Base-by-base conservation (phyloP, 2,113 vertebrate genomes). In the Canis aureus region DNA sequence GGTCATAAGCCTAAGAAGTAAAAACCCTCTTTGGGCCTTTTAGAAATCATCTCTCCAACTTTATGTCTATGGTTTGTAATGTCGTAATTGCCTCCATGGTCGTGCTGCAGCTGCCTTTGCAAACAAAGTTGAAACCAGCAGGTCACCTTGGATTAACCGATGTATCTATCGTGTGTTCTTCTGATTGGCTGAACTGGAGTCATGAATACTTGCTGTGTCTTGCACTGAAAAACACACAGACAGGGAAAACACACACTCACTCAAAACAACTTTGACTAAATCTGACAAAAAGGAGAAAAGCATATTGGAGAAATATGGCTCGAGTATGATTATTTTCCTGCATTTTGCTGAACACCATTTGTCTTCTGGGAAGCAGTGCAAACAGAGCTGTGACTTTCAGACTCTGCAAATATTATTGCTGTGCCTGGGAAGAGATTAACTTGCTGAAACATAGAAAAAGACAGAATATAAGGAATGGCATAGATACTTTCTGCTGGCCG, bases 61-160 rank as follows among this genome's bases (percentile, higher is more conserved):
- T 17, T 32, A 95, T 16, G 3, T n/a, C 78, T 7, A 23, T 0
- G 35, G 25, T 91, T 89, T 88, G 6, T 22, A 91, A 84, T 55
- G 82, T 12, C 13, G 32, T 67, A 88, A 96, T 92, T 96, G 92
- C 73, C n/a, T 91, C 80, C 15, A 0, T 8, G 51, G 60, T 84
- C 87, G 27, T 71, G 38, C 13, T 62, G 69, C 66, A 38, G 84
- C 69, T 67, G 84, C 57, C 91, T 97, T 94, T 78, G 64, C 76
- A 94, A 95, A 91, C 38, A 35, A 69, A 96, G 73, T 91, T 96
- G 53, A 84, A 95, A 87, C 59, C 25, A n/a, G 60, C 49, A 91
- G 90, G 95, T 97, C 88, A 96, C 92, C 97, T 94, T 97, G 96
- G 29, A 91, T 96, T 96, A 95, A 83, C 78, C 74, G 59, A 57